Evolutionary conservation across 2,113 vertebrate species (phyloP), one percentile per base, ranked within the genome.

Genomic region (Apistogramma diplotaenia): DNA sequence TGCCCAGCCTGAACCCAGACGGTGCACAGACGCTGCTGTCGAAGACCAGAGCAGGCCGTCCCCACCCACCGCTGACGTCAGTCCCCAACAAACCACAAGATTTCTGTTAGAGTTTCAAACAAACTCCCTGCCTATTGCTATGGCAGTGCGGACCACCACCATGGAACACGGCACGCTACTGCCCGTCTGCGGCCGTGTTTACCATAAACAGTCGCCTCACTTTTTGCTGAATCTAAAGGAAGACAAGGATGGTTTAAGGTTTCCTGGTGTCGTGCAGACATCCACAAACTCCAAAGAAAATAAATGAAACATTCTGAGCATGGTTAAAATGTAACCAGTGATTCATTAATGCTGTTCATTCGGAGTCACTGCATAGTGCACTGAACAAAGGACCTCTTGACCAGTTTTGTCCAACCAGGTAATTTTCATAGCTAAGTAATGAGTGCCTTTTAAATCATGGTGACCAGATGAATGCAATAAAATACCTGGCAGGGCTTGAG

Each of bases 41-140:
- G 11, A 59, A 40, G 51, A 31, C 16, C 8, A 27, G 81, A 46
- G 37, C 72, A 1, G 74, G 70, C 82, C 71, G 71, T 83, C 72
- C 33, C 33, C 33, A 35, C 33, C 33, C 33, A 35, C 8, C 9
- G 80, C 74, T 94, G 94, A 95, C 90, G 89, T 94, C 91, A 93
- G 84, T 37, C 73, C 33, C 61, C 76, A n/a, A 19, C 87, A 85
- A 40, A 85, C 87, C 86, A 70, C 89, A 91, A 54, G 79, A 80
- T 76, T 51, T 77, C 78, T 90, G 87, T 84, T 79, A 83, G 61
- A 74, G 18, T 77, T 92, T 91, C 61, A 89, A 89, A 93, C 91
- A 92, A 92, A 92, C 90, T 74, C 21, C 16, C 89, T 65, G 78
- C 72, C 84, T 59, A 74, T 88, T 89, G 70, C 82, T 60, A 84